Base-by-base conservation (phyloP, 1,140 invertebrate genomes). In the Neodiprion lecontei region DNA sequence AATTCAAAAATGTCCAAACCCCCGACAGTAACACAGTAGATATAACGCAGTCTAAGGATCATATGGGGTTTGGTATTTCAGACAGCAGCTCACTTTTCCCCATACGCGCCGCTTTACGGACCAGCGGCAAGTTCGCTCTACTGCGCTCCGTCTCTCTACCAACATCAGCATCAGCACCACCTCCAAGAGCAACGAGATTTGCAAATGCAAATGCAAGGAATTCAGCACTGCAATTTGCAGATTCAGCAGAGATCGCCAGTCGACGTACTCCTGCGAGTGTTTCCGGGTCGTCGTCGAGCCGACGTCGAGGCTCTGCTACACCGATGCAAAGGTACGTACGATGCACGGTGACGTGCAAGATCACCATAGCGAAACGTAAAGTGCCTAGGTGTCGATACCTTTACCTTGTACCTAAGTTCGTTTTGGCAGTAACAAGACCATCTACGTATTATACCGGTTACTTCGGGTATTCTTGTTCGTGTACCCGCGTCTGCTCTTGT, bases 261-360 rank as follows among this genome's bases (percentile, higher is more conserved):
- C 5, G 95, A 96, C 82, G 92, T 95, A 12, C 88, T 96, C 9
- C 87, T 94, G 70, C 88, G 92, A 76, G 95, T 98, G 0, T 98
- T 98, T 84, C 96, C 96, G 0, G 93, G 93, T 76, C 92, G 95
- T 79, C 93, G 96, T 79, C 90, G 95, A 47, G 91, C 91, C 28
- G 95, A 97, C 76, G 94, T 98, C 1, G 96, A 97, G 84, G 91
- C 93, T 8, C 91, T 96, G 68, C 89, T 98, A 3, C 90, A 92
- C 72, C 89, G 91, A 74, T 92, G 88, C 88, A 92, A 87, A 89
- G 93, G 84, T 94, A 91, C 53, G 74, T 49, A 21, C 10, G 49
- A 70, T 14, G 9, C 14, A 72, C n/a, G 7, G 40, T 72, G 28
- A 40, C 28, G 28, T 40, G 2, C 28, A 40, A 40, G 28, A 40